Evolutionary conservation across 92 coral and sea anemone genomes (phyloP), one percentile per base, ranked within the genome.

Genomic region (Montipora capitata): DNA sequence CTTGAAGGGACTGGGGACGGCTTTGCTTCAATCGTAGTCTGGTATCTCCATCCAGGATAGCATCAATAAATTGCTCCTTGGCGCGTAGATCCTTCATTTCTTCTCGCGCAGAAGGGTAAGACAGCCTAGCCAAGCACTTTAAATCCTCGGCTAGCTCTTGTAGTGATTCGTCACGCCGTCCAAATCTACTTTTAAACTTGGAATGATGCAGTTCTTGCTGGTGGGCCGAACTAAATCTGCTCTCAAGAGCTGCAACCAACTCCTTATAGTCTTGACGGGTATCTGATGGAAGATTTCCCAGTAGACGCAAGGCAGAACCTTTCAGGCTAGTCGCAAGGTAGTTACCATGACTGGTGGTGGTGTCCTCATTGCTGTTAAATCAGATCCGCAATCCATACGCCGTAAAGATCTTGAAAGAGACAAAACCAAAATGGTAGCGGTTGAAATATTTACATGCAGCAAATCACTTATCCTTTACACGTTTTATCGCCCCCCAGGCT

Each of bases 401-500:
- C 66, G 89, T 7, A 17, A 10, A 52, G 94, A 81, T 78, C 89
- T 90, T 6, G 94, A 90, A 74, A 80, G 83, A 68, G 88, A 85
- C 12, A 44, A 51, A 74, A 68, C 76, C 40, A 91, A 93, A 77
- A 77, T 76, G 77, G 84, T 93, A 12, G 89, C 79, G 20, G 89
- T 86, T n/a, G 92, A 90, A 43, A 49, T 90, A 1, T 17, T 67
- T 15, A 88, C 68, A 45, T 69, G 54, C 88, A 61, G 76, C 74
- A 92, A 92, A 59, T 35, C 93, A 43, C 68, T 89, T 49, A 49
- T 89, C 35, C 85, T 84, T 40, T 92, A 88, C 81, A 68, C 82
- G 13, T 92, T 92, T 65, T 92, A 92, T 79, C 90, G 84, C 64
- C 93, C 95, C 62, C 94, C 88, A 18, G 93, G 72, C 72, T 77